Conservation (phyloP, 1,140 invertebrate genomes). For the Hycleus cichorii region DNA sequence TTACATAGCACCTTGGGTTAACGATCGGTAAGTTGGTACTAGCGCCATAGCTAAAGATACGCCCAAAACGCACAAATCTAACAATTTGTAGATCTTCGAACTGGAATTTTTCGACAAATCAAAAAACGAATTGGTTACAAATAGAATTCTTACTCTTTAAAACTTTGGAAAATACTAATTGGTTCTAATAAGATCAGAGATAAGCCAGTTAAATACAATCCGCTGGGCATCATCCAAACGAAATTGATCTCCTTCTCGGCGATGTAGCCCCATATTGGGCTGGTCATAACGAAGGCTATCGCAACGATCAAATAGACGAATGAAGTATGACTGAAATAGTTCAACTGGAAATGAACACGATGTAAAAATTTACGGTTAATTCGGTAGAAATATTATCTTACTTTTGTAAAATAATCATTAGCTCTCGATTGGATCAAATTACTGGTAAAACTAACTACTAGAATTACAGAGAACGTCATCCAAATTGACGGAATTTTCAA, state of each 20-base stretch:
- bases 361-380: too few relatives aligned
- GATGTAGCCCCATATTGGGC: neutral
- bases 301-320: neutral
- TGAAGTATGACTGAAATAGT: neutral
- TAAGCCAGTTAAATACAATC: slow-evolving; percentile 1
- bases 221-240: slow-evolving; percentile 5
- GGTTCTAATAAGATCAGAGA: neutral
- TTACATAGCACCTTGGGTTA: slow-evolving; percentile 3
- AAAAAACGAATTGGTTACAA: too few relatives aligned
- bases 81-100: neutral
- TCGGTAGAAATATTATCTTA: neutral
- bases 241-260: neutral
- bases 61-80: slow-evolving; percentile 1
- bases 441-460: neutral
- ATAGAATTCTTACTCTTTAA: too few relatives aligned
- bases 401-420: neutral
- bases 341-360: too few relatives aligned
- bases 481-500: neutral
- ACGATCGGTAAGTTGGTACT: neutral
- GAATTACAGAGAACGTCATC: neutral
- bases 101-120: neutral
- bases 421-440: neutral
- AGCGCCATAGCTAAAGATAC: slow-evolving; percentile 3
- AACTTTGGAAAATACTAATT: neutral
- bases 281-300: slow-evolving; percentile 1